These are phyloP conservation scores for Arctocebus calabarensis DNA, from an alignment of 2,797 vertebrate genomes.

Conservation along the genomic window DNA sequence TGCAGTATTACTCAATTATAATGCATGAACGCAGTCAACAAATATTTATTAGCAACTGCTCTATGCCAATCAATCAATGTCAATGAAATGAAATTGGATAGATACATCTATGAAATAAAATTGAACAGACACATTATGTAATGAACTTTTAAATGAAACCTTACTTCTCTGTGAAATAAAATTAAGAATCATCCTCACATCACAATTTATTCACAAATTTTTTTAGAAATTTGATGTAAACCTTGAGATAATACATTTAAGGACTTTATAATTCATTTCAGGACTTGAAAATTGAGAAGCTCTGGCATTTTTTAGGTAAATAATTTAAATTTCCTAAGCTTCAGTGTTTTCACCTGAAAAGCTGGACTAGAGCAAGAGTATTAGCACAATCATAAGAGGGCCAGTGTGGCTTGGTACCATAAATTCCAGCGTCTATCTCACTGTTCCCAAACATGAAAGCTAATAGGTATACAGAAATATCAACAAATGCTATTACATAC, in stretches of 20 bases:
- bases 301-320: neutral
- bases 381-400: neutral
- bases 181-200: neutral
- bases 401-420: rapidly evolving
- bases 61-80: slow-evolving; percentile 52
- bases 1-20: neutral
- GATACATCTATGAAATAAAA: slow-evolving; percentile 28
- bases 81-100: slow-evolving; percentile 37
- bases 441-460: neutral
- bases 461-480: rapidly evolving
- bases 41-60: slow-evolving; percentile 31
- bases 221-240: slow-evolving; percentile 29
- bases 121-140: neutral
- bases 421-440: neutral
- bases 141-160: slow-evolving; percentile 1
- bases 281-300: neutral
- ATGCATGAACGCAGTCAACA: slow-evolving; percentile 49
- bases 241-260: neutral
- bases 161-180: slow-evolving; percentile 34
- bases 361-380: neutral
- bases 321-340: neutral
- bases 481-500: neutral
- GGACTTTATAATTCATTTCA: neutral
- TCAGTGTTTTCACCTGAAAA: neutral
- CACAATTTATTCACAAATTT: neutral